Base-by-base conservation (phyloP, 2,888 invertebrate genomes). In the Agonopterix arenella region DNA sequence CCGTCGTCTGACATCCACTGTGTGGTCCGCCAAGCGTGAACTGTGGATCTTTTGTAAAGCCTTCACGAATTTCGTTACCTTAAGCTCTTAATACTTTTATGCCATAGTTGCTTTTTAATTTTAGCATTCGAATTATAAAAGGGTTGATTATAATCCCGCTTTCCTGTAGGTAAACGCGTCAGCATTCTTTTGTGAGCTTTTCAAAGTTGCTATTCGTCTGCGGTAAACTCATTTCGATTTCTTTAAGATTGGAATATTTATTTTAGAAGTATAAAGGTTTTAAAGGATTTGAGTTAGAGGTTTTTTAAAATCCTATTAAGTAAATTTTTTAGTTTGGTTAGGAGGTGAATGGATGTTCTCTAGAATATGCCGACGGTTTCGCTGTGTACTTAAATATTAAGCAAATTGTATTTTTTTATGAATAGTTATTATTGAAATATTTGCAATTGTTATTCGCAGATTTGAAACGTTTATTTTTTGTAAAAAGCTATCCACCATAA, bases 71-170 rank as follows among this genome's bases (percentile, higher is more conserved):
- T 82, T 73, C 72, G 81, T 84, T 84, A 84, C 86, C 80, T 78
- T 89, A 86, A 89, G 80, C 86, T 79, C 70, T 77, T 89, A 88
- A 90, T 89, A 77, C 89, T 74, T 89, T 88, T 86, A 86, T 85
- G 69, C 83, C 70, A 80, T 72, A 75, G 73, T 84, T 80, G 73
- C 76, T 85, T 89, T 85, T 85, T 84, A 86, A 85, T 84, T 88
- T 89, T 76, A 73, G 75, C 76, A 81, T 82, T 77, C 57, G 58
- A 60, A 61, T 56, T 66, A 71, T 72, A 75, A 79, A 88, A 86
- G 84, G 88, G 84, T 85, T 86, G 75, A 60, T 75, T 80, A 75
- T 83, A 86, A 86, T 83, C 84, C 79, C 67, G 68, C 74, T 78
- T 78, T 79, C 76, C 76, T 79, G 72, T 71, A 76, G 74, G 67